A percentile compares a stretch with the other conserved stretches of the same genome.
phyloP scores from a whole-genome alignment of 2,888 invertebrate species.

The Galeopsomyia nigrocyanea region DNA sequence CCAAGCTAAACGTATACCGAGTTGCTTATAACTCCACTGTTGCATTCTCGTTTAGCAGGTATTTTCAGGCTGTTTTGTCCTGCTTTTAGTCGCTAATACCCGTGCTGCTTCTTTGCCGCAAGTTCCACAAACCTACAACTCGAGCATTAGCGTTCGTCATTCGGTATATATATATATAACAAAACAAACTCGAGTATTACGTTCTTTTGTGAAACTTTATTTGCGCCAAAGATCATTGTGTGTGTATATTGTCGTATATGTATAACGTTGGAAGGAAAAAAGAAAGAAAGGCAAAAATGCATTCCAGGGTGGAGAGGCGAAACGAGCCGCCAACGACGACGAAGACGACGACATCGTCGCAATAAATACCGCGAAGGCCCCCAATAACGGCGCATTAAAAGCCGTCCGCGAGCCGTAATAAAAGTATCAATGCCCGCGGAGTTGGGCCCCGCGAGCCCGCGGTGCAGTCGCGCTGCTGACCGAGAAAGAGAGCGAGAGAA shows the following conservation, averaged over 20 bases:
- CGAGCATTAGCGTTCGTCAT: no score
- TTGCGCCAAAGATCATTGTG: no score
- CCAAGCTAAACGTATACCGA: background rate
- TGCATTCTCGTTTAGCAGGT: conserved; percentile 13
- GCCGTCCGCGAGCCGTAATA: conserved; percentile 46
- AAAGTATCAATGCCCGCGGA: conserved; percentile 52
- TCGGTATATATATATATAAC: no score
- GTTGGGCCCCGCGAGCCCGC: conserved; percentile 5
- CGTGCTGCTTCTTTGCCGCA: background rate
- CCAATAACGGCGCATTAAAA: conserved; percentile 50
- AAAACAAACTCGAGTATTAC: no score
- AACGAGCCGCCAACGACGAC: conserved; percentile 29
- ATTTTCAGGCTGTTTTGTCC: conserved; percentile 35
- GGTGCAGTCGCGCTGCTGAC: background rate
- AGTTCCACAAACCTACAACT: no score
- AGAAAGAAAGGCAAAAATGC: background rate
- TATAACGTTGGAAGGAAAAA: no score
- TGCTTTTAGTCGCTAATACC: conserved; percentile 23
- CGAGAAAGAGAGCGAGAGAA: conserved; percentile 5
- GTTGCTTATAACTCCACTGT: background rate
- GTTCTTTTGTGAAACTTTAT: no score
- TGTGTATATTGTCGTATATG: no score
- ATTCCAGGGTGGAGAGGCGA: background rate
- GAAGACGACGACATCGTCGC: conserved; percentile 47
- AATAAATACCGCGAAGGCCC: conserved; percentile 49